A percentile compares a stretch with the other conserved stretches of the same genome.
Conservation (phyloP, 2,113 vertebrate species). For the Dicerorhinus sumatrensis region DNA sequence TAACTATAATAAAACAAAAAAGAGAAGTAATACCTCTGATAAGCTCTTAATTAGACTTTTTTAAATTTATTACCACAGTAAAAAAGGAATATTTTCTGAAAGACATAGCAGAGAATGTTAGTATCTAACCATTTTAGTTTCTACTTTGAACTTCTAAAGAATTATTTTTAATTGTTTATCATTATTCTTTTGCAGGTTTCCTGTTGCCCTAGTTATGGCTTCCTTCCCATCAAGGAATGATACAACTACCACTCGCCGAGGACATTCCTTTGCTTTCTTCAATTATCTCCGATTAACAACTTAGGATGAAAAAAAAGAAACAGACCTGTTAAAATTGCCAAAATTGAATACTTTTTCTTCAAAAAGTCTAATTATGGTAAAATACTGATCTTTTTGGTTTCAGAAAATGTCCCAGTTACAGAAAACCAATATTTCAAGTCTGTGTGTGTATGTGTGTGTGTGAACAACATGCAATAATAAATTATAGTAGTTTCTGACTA, state of each 20-base stretch:
- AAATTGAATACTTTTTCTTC: neutral
- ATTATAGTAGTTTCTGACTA: neutral
- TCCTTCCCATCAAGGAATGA: neutral
- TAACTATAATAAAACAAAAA: neutral
- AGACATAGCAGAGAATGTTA: neutral
- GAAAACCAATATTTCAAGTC: neutral
- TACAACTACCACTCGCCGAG: neutral
- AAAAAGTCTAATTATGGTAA: neutral
- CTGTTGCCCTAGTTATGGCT: neutral
- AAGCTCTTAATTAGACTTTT: neutral
- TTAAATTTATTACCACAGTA: neutral
- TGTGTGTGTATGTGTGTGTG: neutral
- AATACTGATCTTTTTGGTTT: constrained; percentile 30
- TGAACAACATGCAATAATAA: neutral
- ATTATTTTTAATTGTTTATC: neutral
- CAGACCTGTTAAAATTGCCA: neutral
- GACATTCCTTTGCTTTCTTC: constrained; percentile 13
- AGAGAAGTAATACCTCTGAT: neutral
- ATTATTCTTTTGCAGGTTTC: neutral
- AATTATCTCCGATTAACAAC: constrained; percentile 54
- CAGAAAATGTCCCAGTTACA: neutral
- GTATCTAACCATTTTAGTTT: neutral
- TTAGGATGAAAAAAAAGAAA: neutral
- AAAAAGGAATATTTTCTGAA: constrained; percentile 30
- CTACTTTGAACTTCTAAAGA: neutral